Evolutionary conservation across 1,140 invertebrate genomes (phyloP).

Genomic region (Eueides isabella): DNA sequence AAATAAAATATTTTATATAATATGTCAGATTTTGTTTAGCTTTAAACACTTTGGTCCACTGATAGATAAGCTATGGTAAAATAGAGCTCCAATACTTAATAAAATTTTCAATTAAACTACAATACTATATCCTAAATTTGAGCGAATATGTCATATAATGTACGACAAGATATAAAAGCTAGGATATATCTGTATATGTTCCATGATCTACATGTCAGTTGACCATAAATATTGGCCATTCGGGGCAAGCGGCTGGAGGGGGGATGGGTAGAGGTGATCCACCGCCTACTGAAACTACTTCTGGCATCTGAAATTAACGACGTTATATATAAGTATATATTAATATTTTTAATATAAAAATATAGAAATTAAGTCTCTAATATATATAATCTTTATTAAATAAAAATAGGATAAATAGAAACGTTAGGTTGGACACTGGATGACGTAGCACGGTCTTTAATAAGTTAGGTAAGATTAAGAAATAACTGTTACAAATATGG

Average conservation of each 20-base stretch:
- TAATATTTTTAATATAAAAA: no score
- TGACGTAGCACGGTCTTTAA: no score
- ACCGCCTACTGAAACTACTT: conserved; percentile 69
- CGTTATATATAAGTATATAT: no score
- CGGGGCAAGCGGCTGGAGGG: conserved; percentile 65
- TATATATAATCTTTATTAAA: no score
- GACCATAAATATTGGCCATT: conserved; percentile 77
- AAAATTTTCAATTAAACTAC: conserved; percentile 9
- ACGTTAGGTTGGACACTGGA: no score
- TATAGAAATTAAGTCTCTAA: no score
- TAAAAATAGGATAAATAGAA: no score
- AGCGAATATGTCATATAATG: conserved; percentile 13
- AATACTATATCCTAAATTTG: conserved; percentile 19
- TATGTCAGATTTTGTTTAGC: neutral
- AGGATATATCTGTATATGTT: neutral
- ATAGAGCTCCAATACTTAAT: conserved; percentile 6
- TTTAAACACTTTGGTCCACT: conserved; percentile 18
- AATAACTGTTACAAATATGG: no score
- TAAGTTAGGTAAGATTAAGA: no score
- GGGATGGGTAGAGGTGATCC: conserved; percentile 70
- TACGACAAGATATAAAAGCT: conserved; percentile 21
- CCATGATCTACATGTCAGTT: conserved; percentile 43
- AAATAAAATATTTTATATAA: neutral
- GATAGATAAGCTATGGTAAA: conserved; percentile 14
- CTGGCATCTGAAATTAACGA: conserved; percentile 56